These are phyloP conservation scores for Parnassius mnemosyne DNA, from an alignment of 2,888 invertebrate species.

Conservation along the genomic window DNA sequence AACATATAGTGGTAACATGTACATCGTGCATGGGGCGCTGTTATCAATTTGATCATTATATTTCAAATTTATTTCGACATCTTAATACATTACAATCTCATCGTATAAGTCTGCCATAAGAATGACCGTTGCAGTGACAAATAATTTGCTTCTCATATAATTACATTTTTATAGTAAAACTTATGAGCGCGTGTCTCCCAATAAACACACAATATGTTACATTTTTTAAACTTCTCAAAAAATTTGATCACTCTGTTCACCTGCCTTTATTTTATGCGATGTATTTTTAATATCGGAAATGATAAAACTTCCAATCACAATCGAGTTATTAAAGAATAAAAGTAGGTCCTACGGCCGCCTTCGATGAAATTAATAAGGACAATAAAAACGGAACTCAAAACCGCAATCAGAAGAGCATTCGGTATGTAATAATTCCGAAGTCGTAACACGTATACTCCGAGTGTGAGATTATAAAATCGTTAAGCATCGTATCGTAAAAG, in stretches of 20 bases:
- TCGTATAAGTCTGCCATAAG: conserved; percentile 51
- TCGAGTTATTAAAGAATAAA: conserved; percentile 49
- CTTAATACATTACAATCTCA: conserved; percentile 46
- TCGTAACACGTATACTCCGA: conserved; percentile 42
- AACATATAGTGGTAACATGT: no score
- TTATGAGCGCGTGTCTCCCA: conserved; percentile 11
- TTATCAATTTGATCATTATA: conserved; percentile 6
- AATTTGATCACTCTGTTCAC: conserved; percentile 68
- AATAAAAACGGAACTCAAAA: conserved; percentile 43
- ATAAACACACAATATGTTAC: conserved; percentile 37
- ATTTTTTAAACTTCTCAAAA: conserved; percentile 42
- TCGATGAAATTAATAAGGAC: conserved; percentile 40
- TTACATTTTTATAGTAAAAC: conserved; percentile 57
- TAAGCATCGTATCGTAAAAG: conserved; percentile 55
- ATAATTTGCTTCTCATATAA: conserved; percentile 54
- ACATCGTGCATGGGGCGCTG: no score
- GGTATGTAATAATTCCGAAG: conserved; percentile 40
- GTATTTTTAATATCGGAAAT: conserved; percentile 60
- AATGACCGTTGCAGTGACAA: conserved; percentile 48
- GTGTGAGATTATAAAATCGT: conserved; percentile 52
- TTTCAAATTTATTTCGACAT: conserved; percentile 30
- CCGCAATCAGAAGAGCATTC: conserved; percentile 43
- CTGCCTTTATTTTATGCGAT: conserved; percentile 45
- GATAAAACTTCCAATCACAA: conserved; percentile 58
- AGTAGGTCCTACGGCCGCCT: conserved; percentile 33